These are phyloP conservation scores for Synergus itoensis DNA, from an alignment of 2,888 invertebrate species.

Conservation along the genomic window DNA sequence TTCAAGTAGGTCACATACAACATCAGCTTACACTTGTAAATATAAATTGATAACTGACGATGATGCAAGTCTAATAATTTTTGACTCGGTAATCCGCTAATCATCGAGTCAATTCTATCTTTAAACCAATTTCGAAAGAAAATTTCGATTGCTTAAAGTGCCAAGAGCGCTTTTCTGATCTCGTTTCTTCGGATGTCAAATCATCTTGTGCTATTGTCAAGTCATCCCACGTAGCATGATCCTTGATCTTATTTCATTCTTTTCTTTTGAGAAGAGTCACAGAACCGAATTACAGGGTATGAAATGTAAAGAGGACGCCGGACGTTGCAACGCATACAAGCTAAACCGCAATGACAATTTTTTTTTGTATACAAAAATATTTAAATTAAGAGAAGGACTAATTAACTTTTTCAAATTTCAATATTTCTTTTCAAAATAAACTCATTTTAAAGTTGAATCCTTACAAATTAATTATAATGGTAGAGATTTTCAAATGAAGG, in stretches of 20 bases:
- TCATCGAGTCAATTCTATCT: background rate
- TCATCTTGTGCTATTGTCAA: conserved; percentile 35
- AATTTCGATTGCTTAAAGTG: background rate
- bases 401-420: background rate
- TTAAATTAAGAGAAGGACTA: background rate
- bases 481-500: background rate
- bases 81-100: background rate
- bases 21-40: background rate
- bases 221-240: conserved; percentile 47
- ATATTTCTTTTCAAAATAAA: background rate
- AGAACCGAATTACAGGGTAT: background rate
- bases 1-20: background rate
- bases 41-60: background rate
- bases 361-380: background rate
- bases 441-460: too few species aligned
- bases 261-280: conserved; percentile 44
- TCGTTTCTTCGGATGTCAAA: conserved; percentile 27
- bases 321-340: background rate
- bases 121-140: conserved; percentile 4
- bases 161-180: conserved; percentile 15
- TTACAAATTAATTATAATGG: background rate
- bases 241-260: conserved; percentile 51
- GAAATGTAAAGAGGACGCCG: background rate
- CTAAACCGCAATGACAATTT: background rate
- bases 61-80: background rate